These are phyloP conservation scores for Polymixis flavicincta DNA, from an alignment of 2,888 invertebrate species.

Conservation along the genomic window DNA sequence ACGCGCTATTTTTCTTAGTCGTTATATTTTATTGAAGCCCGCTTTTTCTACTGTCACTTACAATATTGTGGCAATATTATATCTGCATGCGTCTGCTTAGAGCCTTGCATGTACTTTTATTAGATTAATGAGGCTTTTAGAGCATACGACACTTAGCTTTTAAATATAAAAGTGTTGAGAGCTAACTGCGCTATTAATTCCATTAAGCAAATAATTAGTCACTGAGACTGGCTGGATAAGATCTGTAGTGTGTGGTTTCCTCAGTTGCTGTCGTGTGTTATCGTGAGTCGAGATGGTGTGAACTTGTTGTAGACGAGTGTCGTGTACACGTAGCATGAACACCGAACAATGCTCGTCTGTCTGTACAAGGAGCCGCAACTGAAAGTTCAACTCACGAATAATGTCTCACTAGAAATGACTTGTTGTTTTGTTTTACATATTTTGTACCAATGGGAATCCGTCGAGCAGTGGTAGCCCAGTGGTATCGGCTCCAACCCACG, in stretches of 20 bases:
- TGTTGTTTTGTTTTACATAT: neutral
- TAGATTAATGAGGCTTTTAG: constrained; percentile 51
- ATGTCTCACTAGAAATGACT: constrained; percentile 25
- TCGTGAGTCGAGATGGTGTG: constrained; percentile 69
- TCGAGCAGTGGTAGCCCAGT: too few relatives aligned
- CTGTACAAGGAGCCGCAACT: constrained; percentile 53
- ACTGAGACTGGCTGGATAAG: constrained; percentile 48
- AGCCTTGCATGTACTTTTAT: constrained; percentile 26
- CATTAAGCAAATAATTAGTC: constrained; percentile 58
- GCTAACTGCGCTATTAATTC: constrained; percentile 49
- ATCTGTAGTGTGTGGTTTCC: constrained; percentile 54
- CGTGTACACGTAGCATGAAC: constrained; percentile 59
- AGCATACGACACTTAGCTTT: constrained; percentile 43
- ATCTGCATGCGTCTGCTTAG: constrained; percentile 3
- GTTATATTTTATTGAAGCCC: constrained; percentile 45
- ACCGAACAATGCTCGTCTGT: constrained; percentile 65
- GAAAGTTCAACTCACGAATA: constrained; percentile 44
- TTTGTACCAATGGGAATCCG: too few relatives aligned
- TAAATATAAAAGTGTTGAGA: constrained; percentile 54
- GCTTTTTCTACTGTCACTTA: constrained; percentile 45
- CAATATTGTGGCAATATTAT: constrained; percentile 35
- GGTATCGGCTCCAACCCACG: too few relatives aligned
- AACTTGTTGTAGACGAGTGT: constrained; percentile 55
- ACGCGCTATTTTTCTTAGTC: constrained; percentile 42
- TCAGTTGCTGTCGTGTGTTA: constrained; percentile 56